Evolutionary conservation across 2,113 vertebrate species (phyloP).

Genomic region (Sturnira hondurensis): DNA sequence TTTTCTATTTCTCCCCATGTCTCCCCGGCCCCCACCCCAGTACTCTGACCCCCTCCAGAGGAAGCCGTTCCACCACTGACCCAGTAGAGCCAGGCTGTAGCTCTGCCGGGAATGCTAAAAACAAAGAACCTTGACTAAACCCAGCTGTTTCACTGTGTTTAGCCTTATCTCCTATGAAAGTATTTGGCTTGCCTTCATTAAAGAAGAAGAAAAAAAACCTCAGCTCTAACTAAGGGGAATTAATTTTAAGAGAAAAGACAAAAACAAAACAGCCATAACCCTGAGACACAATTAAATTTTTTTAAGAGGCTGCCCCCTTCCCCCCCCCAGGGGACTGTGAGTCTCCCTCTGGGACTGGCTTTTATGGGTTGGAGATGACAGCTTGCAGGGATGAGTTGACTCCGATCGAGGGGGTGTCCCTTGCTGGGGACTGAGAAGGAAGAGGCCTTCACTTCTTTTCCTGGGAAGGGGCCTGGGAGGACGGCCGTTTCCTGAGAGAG

Average conservation of each 20-base stretch:
- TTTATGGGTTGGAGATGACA: constrained; percentile 5
- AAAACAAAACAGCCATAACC: background rate
- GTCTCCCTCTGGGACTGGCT: background rate
- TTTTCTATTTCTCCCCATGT: accelerated
- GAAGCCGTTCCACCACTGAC: background rate
- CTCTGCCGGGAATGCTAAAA: constrained; percentile 42
- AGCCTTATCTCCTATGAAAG: constrained; percentile 50
- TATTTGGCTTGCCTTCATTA: constrained; percentile 11
- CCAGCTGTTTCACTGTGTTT: constrained; percentile 17
- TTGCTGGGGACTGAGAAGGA: constrained; percentile 45
- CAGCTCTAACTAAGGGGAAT: background rate
- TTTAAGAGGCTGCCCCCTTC: background rate
- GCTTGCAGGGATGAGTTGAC: background rate
- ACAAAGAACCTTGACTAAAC: background rate
- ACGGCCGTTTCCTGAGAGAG: background rate
- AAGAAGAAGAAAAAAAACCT: background rate
- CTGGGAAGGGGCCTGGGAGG: background rate
- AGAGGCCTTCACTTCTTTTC: background rate
- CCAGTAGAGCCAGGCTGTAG: accelerated
- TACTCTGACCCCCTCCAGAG: background rate
- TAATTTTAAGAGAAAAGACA: background rate
- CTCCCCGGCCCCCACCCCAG: background rate
- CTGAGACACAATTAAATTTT: background rate
- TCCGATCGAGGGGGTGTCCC: constrained; percentile 36
- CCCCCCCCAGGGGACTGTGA: background rate